phyloP scores from a whole-genome alignment of 2,113 vertebrate genomes.

The Bagarius yarrelli region DNA sequence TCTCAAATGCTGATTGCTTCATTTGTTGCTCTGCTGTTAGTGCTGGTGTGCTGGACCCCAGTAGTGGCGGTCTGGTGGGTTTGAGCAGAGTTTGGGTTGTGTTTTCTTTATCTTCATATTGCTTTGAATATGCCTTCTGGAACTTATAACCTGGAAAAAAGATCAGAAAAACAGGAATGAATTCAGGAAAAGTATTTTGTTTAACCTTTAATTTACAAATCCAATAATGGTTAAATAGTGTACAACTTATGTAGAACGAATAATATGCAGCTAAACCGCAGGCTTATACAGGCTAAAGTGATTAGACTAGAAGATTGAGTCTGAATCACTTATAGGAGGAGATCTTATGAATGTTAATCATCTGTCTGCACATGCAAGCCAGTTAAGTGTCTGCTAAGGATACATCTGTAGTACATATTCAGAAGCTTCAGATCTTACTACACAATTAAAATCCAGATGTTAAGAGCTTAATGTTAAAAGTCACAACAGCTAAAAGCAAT shows the following conservation, averaged over 20 bases:
- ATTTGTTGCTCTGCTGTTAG: slow-evolving; percentile 57
- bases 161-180: slow-evolving; percentile 6
- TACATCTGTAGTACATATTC: background rate
- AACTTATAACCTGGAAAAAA: slow-evolving; percentile 53
- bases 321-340: background rate
- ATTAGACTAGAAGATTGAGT: background rate
- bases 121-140: slow-evolving; percentile 56
- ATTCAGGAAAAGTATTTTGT: background rate
- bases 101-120: slow-evolving; percentile 50
- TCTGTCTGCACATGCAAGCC: background rate
- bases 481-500: background rate
- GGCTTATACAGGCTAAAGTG: background rate
- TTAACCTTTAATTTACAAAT: background rate
- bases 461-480: background rate
- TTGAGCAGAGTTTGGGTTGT: slow-evolving; percentile 42
- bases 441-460: slow-evolving; percentile 1
- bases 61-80: background rate
- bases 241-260: background rate
- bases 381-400: background rate
- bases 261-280: background rate
- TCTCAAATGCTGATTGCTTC: slow-evolving; percentile 67
- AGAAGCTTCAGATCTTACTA: background rate
- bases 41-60: slow-evolving; percentile 42
- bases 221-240: background rate
- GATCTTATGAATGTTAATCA: background rate